A percentile compares a stretch with the other conserved stretches of the same genome.
Evolutionary conservation across 2,113 vertebrate genomes (phyloP).

Genomic region (Irena cyanogastra): DNA sequence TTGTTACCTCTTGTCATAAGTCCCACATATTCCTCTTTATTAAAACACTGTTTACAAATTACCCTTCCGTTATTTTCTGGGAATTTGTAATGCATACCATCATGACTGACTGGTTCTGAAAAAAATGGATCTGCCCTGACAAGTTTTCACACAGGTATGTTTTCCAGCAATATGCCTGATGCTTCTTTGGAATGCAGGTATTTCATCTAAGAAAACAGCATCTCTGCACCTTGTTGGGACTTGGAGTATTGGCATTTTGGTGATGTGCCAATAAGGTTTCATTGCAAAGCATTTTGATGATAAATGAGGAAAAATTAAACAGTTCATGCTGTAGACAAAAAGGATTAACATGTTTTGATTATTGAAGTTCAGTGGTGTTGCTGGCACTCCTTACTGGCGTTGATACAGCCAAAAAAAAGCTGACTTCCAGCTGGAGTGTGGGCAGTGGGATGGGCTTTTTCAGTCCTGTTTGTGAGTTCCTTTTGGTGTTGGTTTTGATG

Average conservation of each 20-base stretch:
- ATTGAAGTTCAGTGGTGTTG: background rate
- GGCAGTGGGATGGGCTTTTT: background rate
- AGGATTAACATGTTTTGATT: background rate
- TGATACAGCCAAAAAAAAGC: background rate
- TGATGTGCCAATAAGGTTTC: background rate
- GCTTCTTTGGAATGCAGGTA: background rate
- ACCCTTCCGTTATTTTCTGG: background rate
- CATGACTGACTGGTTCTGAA: background rate
- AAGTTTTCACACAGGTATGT: background rate
- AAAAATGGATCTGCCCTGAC: background rate
- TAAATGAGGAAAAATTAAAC: background rate
- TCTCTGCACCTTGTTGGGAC: background rate
- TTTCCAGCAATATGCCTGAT: background rate
- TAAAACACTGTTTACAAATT: slow-evolving; percentile 1
- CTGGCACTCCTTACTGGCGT: background rate
- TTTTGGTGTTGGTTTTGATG: background rate
- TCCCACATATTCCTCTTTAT: background rate
- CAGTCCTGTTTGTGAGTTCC: background rate
- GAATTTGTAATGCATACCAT: background rate
- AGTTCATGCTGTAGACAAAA: background rate
- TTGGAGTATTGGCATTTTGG: background rate
- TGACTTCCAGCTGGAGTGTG: background rate
- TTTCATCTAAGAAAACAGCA: background rate
- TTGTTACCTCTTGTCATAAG: background rate
- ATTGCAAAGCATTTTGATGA: background rate